A percentile compares a stretch with the other conserved stretches of the same genome.
phyloP scores from a whole-genome alignment of 2,888 invertebrate species.

The Aspidiotus destructor region DNA sequence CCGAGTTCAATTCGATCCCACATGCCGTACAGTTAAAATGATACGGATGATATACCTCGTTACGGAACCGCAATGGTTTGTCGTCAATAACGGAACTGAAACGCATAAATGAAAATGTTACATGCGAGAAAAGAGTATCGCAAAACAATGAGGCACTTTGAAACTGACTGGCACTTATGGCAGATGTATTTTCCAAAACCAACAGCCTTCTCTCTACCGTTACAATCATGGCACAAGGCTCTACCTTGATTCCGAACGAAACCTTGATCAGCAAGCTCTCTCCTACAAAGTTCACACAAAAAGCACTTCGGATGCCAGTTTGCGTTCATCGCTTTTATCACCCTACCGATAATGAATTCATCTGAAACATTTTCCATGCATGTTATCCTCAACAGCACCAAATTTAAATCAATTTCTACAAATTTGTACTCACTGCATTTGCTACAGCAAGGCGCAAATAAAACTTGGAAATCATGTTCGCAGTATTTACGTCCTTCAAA shows the following conservation, averaged over 20 bases:
- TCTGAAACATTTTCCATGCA: constrained; percentile 45
- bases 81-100: constrained; percentile 80
- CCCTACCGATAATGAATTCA: constrained; percentile 95
- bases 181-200: constrained; percentile 94
- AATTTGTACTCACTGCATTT: constrained; percentile 52
- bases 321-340: constrained; percentile 98
- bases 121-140: background rate
- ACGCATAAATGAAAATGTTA: constrained; percentile 23
- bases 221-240: constrained; percentile 90
- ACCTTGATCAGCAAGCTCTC: constrained; percentile 89
- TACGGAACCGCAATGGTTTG: constrained; percentile 79
- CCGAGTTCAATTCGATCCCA: constrained; percentile 84
- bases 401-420: background rate
- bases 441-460: constrained; percentile 88
- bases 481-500: constrained; percentile 99
- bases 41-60: constrained; percentile 98
- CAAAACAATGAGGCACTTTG: background rate
- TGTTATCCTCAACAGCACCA: background rate
- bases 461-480: constrained; percentile 95
- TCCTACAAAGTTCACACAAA: constrained; percentile 85
- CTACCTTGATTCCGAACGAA: constrained; percentile 85
- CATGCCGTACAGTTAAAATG: constrained; percentile 95
- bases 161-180: constrained; percentile 91
- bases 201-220: constrained; percentile 88
- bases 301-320: constrained; percentile 99